Evolutionary conservation across 2,888 invertebrate species (phyloP), one percentile per base, ranked within the genome.

Genomic region (Lucinisca nassula): DNA sequence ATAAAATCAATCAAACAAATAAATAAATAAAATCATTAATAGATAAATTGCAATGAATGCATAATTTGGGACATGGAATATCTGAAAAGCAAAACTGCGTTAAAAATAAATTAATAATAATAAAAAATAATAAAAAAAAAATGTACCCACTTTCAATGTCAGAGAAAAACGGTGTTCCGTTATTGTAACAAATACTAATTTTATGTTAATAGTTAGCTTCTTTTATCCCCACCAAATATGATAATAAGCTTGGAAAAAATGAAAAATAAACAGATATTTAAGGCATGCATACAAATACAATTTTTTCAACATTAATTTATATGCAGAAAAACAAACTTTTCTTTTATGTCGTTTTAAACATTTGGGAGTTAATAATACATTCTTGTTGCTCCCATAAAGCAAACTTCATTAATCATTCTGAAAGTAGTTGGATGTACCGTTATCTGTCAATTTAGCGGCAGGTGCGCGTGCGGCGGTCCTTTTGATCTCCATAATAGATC

Each of bases 401-500:
- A 30, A 67, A 30, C 67, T 67, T 30, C 30, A 67, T 67, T 67
- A 67, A 67, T 67, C 67, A 67, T 67, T 67, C 17, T 67, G 35
- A 61, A 67, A 67, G 67, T 67, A 67, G 67, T 67, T 67, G 17
- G 35, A 32, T 79, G 75, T 82, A 82, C 85, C 79, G 88, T 82
- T 85, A 84, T 79, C 80, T 82, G 82, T 85, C 85, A 82, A 82
- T 83, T 38, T 83, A 72, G 24, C 38, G 75, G 81, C 87, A 87
- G 83, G 80, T 87, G 83, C 78, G 78, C 84, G 78, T 87, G 87
- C 70, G 77, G 80, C 77, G 80, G 73, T 51, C 51, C 35, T 83
- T 87, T 87, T 87, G 87, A 87, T 83, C 77, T 70, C 45, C 37
- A 73, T 27, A 67, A 76, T 77, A 49, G 49, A 30, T 79, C 40